These are phyloP conservation scores for Cuniculus paca DNA, from an alignment of 2,797 vertebrate genomes.

Conservation along the genomic window DNA sequence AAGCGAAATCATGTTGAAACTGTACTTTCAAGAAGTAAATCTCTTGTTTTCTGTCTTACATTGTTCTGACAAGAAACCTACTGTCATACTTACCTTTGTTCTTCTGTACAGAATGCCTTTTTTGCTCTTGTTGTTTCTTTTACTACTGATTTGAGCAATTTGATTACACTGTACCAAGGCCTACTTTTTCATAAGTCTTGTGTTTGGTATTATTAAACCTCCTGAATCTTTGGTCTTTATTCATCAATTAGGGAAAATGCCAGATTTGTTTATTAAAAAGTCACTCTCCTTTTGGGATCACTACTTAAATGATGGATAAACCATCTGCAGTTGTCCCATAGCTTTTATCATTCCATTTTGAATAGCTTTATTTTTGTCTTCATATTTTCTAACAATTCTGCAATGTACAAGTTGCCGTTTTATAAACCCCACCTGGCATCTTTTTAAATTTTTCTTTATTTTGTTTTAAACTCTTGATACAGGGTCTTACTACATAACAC, in stretches of 20 bases:
- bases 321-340: not conserved
- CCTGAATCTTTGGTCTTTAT: not conserved
- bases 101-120: not conserved
- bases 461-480: not conserved
- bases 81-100: not conserved
- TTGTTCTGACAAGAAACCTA: not conserved
- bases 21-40: not conserved
- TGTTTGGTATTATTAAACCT: not conserved
- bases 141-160: constrained; percentile 6
- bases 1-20: not conserved
- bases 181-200: not conserved
- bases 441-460: not conserved
- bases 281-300: not conserved
- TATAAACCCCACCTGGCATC: not conserved
- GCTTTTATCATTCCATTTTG: not conserved
- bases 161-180: not conserved
- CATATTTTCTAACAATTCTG: not conserved
- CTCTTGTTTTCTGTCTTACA: not conserved
- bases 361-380: not conserved
- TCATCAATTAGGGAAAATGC: not conserved
- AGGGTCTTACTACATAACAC: not conserved
- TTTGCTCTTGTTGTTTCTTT: not conserved
- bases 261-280: not conserved
- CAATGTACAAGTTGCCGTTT: not conserved
- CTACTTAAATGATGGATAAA: not conserved